Evolutionary conservation across 2,888 invertebrate genomes (phyloP).

Genomic region (Strigamia crassipes): DNA sequence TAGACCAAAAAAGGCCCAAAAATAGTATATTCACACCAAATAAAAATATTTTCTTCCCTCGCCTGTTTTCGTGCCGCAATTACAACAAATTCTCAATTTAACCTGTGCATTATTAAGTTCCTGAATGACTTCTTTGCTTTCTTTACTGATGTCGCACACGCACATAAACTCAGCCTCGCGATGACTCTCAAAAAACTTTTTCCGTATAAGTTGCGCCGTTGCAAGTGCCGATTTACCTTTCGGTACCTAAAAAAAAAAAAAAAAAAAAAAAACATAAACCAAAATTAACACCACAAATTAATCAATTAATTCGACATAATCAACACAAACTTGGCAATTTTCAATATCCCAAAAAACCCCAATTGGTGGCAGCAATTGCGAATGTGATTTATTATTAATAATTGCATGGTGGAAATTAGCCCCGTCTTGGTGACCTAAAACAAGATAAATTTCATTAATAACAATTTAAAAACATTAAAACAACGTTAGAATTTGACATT

Average conservation of each 20-base stretch:
- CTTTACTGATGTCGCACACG: slow-evolving; percentile 86
- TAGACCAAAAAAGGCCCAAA: no score
- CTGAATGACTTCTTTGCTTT: slow-evolving; percentile 73
- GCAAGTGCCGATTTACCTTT: slow-evolving; percentile 78
- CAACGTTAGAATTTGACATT: not conserved
- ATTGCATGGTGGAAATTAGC: not conserved
- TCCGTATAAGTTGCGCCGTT: slow-evolving; percentile 73
- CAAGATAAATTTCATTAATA: not conserved
- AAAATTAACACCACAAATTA: no score
- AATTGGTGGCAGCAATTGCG: slow-evolving; percentile 65
- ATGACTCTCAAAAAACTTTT: slow-evolving; percentile 74
- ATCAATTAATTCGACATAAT: no score
- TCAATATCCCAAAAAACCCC: slow-evolving; percentile 94
- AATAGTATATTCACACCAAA: not conserved
- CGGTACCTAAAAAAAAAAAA: slow-evolving; percentile 67
- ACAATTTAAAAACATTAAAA: not conserved
- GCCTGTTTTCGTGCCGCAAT: no score
- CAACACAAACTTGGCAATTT: slow-evolving; percentile 72
- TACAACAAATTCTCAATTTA: not conserved
- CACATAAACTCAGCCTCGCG: slow-evolving; percentile 86
- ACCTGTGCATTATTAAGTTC: slow-evolving; percentile 85
- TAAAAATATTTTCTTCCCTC: not conserved
- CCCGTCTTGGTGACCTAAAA: not conserved
- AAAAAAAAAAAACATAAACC: no score
- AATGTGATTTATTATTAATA: not conserved